A percentile compares a stretch with the other conserved stretches of the same genome.
Evolutionary conservation across 2,797 vertebrate genomes (phyloP).

Genomic region (Melanotaenia maccullochi): DNA sequence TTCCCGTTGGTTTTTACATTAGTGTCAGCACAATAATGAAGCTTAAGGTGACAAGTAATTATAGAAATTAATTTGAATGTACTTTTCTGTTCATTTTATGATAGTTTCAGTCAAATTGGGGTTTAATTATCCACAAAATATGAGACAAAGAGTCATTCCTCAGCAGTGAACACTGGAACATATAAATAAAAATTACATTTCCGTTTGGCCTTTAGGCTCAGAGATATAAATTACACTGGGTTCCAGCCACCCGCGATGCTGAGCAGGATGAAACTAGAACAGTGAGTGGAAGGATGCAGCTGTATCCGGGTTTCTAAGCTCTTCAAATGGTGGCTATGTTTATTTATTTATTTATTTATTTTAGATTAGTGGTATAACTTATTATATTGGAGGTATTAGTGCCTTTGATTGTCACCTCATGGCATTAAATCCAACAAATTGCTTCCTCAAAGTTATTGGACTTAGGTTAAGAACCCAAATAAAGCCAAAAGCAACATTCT

Average conservation of each 20-base stretch:
- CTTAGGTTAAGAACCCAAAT: not conserved
- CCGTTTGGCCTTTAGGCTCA: not conserved
- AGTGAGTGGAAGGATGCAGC: not conserved
- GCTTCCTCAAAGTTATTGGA: not conserved
- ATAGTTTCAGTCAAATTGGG: constrained; percentile 1
- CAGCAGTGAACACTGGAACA: not conserved
- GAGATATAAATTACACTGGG: not conserved
- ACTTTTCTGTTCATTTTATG: constrained; percentile 2
- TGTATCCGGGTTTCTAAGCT: not conserved
- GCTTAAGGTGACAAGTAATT: not conserved
- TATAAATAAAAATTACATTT: not conserved
- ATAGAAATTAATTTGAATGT: constrained; percentile 1
- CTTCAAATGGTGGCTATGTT: not conserved
- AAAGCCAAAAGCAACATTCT: constrained; percentile 2
- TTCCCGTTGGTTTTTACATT: not conserved
- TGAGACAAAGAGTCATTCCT: constrained; percentile 1
- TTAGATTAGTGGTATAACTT: not conserved
- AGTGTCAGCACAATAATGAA: not conserved
- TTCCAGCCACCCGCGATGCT: not conserved
- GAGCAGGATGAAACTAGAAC: not conserved
- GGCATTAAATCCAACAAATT: not conserved
- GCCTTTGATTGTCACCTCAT: not conserved
- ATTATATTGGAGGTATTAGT: not conserved
- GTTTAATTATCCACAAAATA: not conserved
- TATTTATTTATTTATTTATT: not conserved